phyloP scores from a whole-genome alignment of 2,113 vertebrate genomes.

The Xiphias gladius region DNA sequence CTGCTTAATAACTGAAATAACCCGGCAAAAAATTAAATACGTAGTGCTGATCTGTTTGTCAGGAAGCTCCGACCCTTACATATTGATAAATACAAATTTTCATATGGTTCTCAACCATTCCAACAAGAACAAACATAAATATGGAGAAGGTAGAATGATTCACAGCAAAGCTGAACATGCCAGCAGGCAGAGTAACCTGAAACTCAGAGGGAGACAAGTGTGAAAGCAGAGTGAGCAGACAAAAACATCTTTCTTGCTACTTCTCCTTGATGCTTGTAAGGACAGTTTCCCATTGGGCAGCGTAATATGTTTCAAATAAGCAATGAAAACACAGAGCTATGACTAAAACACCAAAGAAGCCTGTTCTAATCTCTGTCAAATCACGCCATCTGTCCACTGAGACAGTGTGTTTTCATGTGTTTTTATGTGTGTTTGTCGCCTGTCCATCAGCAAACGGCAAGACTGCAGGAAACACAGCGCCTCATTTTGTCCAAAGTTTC shows the following conservation, averaged over 20 bases:
- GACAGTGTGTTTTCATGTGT: slow-evolving; percentile 39
- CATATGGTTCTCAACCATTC: slow-evolving; percentile 15
- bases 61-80: background rate
- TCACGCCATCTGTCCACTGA: slow-evolving; percentile 68
- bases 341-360: slow-evolving; percentile 55
- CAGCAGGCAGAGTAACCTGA: slow-evolving; percentile 57
- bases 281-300: slow-evolving; percentile 60
- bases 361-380: slow-evolving; percentile 65
- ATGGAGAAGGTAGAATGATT: slow-evolving; percentile 54
- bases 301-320: slow-evolving; percentile 63
- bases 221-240: slow-evolving; percentile 48
- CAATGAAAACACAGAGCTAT: slow-evolving; percentile 49
- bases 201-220: slow-evolving; percentile 33
- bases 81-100: slow-evolving; percentile 15
- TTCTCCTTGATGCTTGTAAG: slow-evolving; percentile 41
- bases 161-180: slow-evolving; percentile 45
- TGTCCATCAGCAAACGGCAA: slow-evolving; percentile 48
- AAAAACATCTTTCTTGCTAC: slow-evolving; percentile 41
- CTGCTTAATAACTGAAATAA: background rate
- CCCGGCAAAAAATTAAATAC: background rate
- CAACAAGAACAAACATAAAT: slow-evolving; percentile 41
- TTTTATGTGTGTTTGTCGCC: slow-evolving; percentile 40
- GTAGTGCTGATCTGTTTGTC: background rate
- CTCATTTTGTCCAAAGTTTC: slow-evolving; percentile 18
- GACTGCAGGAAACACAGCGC: slow-evolving; percentile 22